phyloP scores from a whole-genome alignment of 1,140 invertebrate genomes.

The Aphelenchoides avenae region DNA sequence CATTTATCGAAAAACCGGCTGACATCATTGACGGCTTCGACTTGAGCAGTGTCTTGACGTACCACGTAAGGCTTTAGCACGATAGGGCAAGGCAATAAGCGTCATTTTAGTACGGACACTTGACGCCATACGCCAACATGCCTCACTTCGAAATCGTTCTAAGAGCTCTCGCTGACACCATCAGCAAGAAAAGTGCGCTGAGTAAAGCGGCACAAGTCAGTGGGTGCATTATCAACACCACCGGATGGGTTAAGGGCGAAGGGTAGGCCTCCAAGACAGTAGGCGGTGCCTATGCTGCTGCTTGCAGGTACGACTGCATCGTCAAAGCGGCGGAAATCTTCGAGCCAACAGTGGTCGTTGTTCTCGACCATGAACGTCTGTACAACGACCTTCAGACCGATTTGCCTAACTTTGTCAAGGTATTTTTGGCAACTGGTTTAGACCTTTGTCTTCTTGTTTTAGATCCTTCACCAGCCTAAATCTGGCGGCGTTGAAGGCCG shows the following conservation, averaged over 20 bases:
- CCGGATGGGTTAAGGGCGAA: too few species aligned
- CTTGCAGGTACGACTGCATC: slow-evolving; percentile 61
- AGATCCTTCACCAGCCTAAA: slow-evolving; percentile 44
- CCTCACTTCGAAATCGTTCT: slow-evolving; percentile 86
- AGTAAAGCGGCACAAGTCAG: too few species aligned
- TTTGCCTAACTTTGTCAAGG: slow-evolving; percentile 34
- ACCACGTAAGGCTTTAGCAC: too few species aligned
- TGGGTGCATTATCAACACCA: too few species aligned
- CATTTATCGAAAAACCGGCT: slow-evolving; percentile 49
- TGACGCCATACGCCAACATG: slow-evolving; percentile 72
- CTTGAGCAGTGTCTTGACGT: too few species aligned
- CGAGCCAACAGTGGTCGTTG: slow-evolving; percentile 85
- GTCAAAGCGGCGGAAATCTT: slow-evolving; percentile 81
- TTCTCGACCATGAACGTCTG: slow-evolving; percentile 75
- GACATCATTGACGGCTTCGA: slow-evolving; percentile 56
- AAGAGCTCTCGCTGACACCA: too few species aligned
- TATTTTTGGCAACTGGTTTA: slow-evolving; percentile 15
- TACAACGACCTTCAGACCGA: slow-evolving; percentile 33
- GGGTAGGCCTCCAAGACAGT: too few species aligned
- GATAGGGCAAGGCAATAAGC: too few species aligned
- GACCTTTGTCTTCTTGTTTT: neutral
- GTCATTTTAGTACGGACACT: slow-evolving; percentile 93
- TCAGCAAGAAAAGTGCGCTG: too few species aligned
- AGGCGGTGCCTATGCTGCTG: too few species aligned
- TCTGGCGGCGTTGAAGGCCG: slow-evolving; percentile 43